Percentiles rank a stretch among this genome's conserved stretches.
These are phyloP conservation scores for Onychostoma macrolepis DNA, from an alignment of 2,113 vertebrate genomes.

Conservation along the genomic window DNA sequence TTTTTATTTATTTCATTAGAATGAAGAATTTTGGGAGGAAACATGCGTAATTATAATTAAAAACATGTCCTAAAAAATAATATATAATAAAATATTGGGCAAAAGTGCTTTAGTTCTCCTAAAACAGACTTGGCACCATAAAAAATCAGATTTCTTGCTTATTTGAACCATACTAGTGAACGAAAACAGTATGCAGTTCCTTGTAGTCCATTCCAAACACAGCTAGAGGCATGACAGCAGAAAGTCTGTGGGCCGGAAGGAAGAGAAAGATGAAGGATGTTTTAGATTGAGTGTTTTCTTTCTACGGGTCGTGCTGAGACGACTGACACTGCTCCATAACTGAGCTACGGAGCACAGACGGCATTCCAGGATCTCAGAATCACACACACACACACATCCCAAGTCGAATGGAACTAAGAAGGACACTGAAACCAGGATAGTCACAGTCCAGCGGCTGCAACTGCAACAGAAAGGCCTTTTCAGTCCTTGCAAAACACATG, in stretches of 20 bases:
- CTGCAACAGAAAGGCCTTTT: constrained; percentile 24
- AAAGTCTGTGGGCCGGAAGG: not conserved
- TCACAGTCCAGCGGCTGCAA: constrained; percentile 33
- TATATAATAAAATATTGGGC: no score
- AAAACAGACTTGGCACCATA: not conserved
- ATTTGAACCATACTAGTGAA: not conserved
- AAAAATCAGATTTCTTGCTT: not conserved
- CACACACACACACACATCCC: not conserved
- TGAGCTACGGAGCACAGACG: not conserved
- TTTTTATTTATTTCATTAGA: no score
- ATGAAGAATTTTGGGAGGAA: no score
- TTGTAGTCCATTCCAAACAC: not conserved
- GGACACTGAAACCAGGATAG: constrained; percentile 38
- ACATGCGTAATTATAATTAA: no score
- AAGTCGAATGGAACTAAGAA: constrained; percentile 33
- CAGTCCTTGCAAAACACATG: constrained; percentile 4
- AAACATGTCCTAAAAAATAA: no score
- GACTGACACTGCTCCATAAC: constrained; percentile 4
- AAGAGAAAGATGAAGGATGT: constrained; percentile 7
- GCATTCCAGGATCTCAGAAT: constrained; percentile 30
- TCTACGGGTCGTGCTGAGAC: not conserved
- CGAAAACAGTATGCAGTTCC: not conserved
- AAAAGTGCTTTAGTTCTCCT: not conserved
- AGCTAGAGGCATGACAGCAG: not conserved
- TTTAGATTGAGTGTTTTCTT: constrained; percentile 19